Percentiles rank a stretch among this genome's conserved stretches.
These are phyloP conservation scores for Sebastes steindachneri DNA, from an alignment of 2,797 vertebrate genomes.

Conservation along the genomic window DNA sequence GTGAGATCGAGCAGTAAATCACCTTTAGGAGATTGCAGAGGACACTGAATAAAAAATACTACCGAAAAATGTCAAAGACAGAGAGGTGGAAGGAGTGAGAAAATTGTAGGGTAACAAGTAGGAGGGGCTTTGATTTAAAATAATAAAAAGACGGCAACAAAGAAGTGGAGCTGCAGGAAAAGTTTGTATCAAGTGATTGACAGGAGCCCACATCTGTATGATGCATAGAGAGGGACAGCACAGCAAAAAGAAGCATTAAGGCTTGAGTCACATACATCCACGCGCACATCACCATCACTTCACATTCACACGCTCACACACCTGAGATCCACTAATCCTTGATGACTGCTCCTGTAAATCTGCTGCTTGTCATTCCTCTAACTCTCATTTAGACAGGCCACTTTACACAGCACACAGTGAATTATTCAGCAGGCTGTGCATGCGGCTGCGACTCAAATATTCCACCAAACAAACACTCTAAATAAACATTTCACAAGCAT, in stretches of 20 bases:
- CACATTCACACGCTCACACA: background rate
- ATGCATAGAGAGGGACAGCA: constrained; percentile 13
- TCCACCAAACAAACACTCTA: constrained; percentile 39
- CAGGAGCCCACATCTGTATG: constrained; percentile 10
- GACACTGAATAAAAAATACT: background rate
- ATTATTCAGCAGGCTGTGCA: constrained; percentile 55
- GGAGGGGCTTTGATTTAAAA: background rate
- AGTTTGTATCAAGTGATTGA: constrained; percentile 4
- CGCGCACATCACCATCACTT: background rate
- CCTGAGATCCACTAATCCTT: constrained; percentile 34
- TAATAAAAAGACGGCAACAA: constrained; percentile 8
- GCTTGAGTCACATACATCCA: background rate
- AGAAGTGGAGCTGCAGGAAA: background rate
- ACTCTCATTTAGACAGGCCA: constrained; percentile 50
- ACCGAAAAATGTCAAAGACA: background rate
- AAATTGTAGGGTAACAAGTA: background rate
- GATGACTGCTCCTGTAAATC: constrained; percentile 50
- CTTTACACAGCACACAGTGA: constrained; percentile 41
- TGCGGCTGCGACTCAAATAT: constrained; percentile 25
- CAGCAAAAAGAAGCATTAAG: constrained; percentile 5
- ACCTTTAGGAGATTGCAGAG: background rate
- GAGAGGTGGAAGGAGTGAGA: background rate
- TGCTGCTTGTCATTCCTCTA: constrained; percentile 45
- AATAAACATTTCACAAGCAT: constrained; percentile 33
- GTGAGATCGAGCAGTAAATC: constrained; percentile 11